Base-by-base conservation (phyloP, 2,113 vertebrate species). In the Poeciliopsis occidentalis region DNA sequence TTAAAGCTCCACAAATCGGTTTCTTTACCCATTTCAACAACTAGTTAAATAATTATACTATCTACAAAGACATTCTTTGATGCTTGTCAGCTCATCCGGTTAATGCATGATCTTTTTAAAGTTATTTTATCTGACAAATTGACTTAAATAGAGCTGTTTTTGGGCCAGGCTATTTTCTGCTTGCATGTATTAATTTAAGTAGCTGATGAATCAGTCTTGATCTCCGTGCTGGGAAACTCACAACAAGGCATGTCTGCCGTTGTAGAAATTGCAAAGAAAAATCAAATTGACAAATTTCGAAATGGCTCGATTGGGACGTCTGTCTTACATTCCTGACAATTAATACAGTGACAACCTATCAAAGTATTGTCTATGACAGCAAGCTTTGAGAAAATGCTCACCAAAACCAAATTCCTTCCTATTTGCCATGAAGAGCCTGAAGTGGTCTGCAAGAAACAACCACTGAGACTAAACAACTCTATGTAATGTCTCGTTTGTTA, bases 31-130 rank as follows among this genome's bases (percentile, higher is more conserved):
- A 90, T 91, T 89, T 93, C 67, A 84, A 81, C 84, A 78, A 81
- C 82, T 78, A 73, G 51, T 87, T 88, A 71, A 89, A 89, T 88
- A 77, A 87, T 85, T 92, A 86, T 63, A 86, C 78, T 91, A 94
- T 94, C 95, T 95, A 95, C 95, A 94, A 95, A 94, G 92, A 84
- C 90, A 83, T 90, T 91, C 93, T 95, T 92, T 94, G 95, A 96
- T 96, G 92, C 94, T 95, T 95, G 95, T 94, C 89, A 41, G 85
- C 82, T 87, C 92, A 94, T 94, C 95, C 88, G 92, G 93, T 90
- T 85, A 92, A 91, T 85, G 76, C 64, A 87, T 85, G 62, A 72
- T 83, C 91, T 93, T 95, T 93, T 94, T 87, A 41, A 67, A 90
- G 85, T 73, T 80, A 73, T 92, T 94, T 95, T 91, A 91, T 93